Conservation (phyloP, 2,888 invertebrate species). For the Psylliodes chrysocephalus region DNA sequence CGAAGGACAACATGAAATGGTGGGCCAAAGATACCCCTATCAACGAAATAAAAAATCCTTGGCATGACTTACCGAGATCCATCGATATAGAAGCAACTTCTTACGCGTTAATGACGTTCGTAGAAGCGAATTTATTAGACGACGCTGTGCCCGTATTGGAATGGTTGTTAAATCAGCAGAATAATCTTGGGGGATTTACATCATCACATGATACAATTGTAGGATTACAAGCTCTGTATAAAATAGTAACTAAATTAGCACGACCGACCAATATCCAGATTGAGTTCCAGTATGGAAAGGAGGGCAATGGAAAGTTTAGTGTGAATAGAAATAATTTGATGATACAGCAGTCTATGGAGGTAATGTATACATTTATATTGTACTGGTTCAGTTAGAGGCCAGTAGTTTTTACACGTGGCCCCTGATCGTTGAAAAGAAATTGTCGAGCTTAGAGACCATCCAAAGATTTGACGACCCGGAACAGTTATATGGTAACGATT, state of each 20-base stretch:
- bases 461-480: too few relatives aligned
- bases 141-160: slow-evolving; percentile 74
- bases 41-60: slow-evolving; percentile 72
- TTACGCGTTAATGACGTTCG: slow-evolving; percentile 82
- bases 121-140: slow-evolving; percentile 63
- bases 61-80: slow-evolving; percentile 74
- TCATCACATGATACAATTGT: slow-evolving; percentile 83
- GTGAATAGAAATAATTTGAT: slow-evolving; percentile 82
- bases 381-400: too few relatives aligned
- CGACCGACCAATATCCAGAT: slow-evolving; percentile 63
- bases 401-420: too few relatives aligned
- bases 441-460: too few relatives aligned
- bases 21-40: slow-evolving; percentile 75
- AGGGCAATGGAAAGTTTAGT: slow-evolving; percentile 70
- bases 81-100: slow-evolving; percentile 89
- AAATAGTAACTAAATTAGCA: slow-evolving; percentile 71
- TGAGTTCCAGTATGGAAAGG: slow-evolving; percentile 58
- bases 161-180: slow-evolving; percentile 79
- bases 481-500: too few relatives aligned
- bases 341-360: slow-evolving; percentile 83
- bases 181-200: slow-evolving; percentile 76
- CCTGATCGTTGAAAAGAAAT: too few relatives aligned
- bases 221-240: slow-evolving; percentile 76
- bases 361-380: too few relatives aligned
- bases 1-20: slow-evolving; percentile 80